Base-by-base conservation (phyloP, 2,797 vertebrate genomes). In the Hyperoplus lanceolatus region DNA sequence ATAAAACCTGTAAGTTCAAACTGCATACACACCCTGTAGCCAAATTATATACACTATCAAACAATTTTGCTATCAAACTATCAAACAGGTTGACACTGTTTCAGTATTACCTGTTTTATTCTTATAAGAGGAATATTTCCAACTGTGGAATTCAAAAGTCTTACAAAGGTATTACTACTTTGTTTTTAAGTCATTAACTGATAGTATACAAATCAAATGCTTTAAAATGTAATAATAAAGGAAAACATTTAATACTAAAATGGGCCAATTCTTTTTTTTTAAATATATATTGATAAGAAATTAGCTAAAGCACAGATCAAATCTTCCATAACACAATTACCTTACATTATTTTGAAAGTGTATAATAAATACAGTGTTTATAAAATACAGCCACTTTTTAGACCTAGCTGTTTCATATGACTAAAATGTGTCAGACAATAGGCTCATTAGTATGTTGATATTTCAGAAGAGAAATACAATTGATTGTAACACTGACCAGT, bases 381-480 rank as follows among this genome's bases (percentile, higher is more conserved):
- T 8, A 38, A 38, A 13, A 29, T 36, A 43, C 11, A 4, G 8
- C 1, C 8, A 21, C 13, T 14, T 7, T 53, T 75, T 6, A 61
- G 36, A 68, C 29, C 29, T 42, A 16, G 0, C 15, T 12, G 41
- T 70, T 60, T 80, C 42, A 49, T 5, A 64, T 49, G 58, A 65
- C 41, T 15, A 55, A 67, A 59, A 61, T 7, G 15, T 42, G n/a
- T n/a, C n/a, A n/a, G n/a, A n/a, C n/a, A n/a, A n/a, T n/a, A n/a
- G n/a, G n/a, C n/a, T n/a, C n/a, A n/a, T n/a, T n/a, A n/a, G n/a
- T n/a, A n/a, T n/a, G n/a, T n/a, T n/a, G n/a, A n/a, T n/a, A n/a
- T n/a, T n/a, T n/a, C n/a, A n/a, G n/a, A n/a, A n/a, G n/a, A n/a
- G n/a, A n/a, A n/a, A n/a, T n/a, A n/a, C n/a, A n/a, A n/a, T n/a